phyloP scores from a whole-genome alignment of 2,113 vertebrate species.

The Crotalus horridus region DNA sequence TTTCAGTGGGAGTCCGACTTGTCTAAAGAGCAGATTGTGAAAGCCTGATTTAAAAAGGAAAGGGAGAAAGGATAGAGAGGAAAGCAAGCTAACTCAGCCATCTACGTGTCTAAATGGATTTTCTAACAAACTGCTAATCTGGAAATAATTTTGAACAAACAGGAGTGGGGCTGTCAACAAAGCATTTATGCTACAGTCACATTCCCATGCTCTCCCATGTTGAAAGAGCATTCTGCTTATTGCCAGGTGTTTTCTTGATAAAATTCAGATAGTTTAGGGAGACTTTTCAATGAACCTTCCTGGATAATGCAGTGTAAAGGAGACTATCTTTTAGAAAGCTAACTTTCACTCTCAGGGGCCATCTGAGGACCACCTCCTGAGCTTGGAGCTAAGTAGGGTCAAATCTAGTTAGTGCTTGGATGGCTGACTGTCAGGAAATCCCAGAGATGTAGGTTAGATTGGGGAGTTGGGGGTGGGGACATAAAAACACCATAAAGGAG shows the following conservation, averaged over 20 bases:
- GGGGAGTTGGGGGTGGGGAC: not conserved
- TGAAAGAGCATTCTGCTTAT: not conserved
- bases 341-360: not conserved
- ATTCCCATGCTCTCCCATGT: not conserved
- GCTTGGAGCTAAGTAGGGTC: not conserved
- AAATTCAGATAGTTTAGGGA: not conserved
- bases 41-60: not conserved
- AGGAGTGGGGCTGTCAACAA: not conserved
- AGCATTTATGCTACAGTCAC: not conserved
- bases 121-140: not conserved
- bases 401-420: not conserved
- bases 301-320: not conserved
- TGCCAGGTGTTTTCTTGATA: not conserved
- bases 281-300: not conserved
- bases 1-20: not conserved
- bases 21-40: not conserved
- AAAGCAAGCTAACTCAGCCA: not conserved
- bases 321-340: not conserved
- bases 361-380: not conserved
- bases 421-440: not conserved
- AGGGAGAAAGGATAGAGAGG: not conserved
- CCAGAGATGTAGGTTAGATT: not conserved
- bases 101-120: not conserved
- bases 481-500: not conserved
- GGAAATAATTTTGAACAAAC: not conserved